These are phyloP conservation scores for Drosophila persimilis DNA, from an alignment of 1,140 invertebrate genomes.

Conservation along the genomic window DNA sequence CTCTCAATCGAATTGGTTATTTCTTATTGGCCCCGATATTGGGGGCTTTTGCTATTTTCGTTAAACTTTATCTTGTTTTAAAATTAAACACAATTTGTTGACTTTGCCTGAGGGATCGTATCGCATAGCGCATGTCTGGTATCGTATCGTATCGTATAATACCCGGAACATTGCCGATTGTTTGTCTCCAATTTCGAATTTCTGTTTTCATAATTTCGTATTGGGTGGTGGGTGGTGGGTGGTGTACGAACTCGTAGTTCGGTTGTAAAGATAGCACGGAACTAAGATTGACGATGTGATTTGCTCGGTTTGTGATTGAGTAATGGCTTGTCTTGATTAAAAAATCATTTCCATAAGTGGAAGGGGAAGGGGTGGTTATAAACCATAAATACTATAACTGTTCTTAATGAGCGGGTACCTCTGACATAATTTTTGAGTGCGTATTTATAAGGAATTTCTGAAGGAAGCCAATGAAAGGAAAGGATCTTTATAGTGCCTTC, in stretches of 20 bases:
- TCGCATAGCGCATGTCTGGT: conserved; percentile 1
- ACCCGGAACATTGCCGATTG: conserved; percentile 42
- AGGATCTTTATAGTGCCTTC: too few relatives aligned
- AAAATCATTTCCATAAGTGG: conserved; percentile 9
- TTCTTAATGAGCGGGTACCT: too few relatives aligned
- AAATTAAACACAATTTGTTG: conserved; percentile 70
- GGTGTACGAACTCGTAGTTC: neutral
- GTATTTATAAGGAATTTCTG: too few relatives aligned
- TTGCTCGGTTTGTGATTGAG: conserved; percentile 8
- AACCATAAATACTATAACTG: too few relatives aligned
- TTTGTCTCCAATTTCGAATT: conserved; percentile 43
- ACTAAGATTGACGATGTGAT: conserved; percentile 35
- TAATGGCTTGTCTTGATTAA: conserved; percentile 25
- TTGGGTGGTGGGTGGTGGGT: neutral
- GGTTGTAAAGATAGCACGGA: conserved; percentile 36
- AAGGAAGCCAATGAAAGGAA: too few relatives aligned
- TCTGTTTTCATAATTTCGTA: conserved; percentile 48
- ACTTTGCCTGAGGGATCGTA: neutral
- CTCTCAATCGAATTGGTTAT: conserved; percentile 55
- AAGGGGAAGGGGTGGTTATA: neutral
- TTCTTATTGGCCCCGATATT: conserved; percentile 46
- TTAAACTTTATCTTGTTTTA: conserved; percentile 66
- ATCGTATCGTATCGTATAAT: conserved; percentile 38
- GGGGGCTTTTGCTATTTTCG: conserved; percentile 45
- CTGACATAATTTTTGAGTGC: too few relatives aligned